Evolutionary conservation across 2,888 invertebrate genomes (phyloP).

Genomic region (Aethes cnicana): DNA sequence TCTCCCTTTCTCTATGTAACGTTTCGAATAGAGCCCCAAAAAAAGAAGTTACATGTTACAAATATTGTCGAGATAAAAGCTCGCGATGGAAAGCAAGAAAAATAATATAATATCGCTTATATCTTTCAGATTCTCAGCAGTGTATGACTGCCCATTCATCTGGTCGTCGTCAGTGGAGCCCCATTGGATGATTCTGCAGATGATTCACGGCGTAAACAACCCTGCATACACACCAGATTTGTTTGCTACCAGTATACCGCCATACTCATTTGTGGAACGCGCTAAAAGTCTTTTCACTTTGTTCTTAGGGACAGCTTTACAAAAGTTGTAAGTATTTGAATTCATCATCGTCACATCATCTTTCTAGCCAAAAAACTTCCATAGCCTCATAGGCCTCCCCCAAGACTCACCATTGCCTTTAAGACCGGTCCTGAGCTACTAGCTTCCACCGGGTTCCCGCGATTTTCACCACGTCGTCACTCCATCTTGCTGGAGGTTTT

Average conservation of each 20-base stretch:
- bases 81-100: not conserved
- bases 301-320: slow-evolving; percentile 28
- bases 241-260: slow-evolving; percentile 27
- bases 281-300: slow-evolving; percentile 38
- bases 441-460: too few species aligned
- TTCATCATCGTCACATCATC: too few species aligned
- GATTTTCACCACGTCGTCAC: too few species aligned
- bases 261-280: slow-evolving; percentile 36
- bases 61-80: not conserved
- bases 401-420: too few species aligned
- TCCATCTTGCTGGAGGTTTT: too few species aligned
- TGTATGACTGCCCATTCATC: slow-evolving; percentile 52
- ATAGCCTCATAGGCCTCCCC: too few species aligned
- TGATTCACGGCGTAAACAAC: slow-evolving; percentile 44
- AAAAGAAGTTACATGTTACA: not conserved
- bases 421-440: too few species aligned
- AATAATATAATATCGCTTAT: not conserved
- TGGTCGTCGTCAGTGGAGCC: slow-evolving; percentile 51
- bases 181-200: slow-evolving; percentile 40
- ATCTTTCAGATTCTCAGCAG: slow-evolving; percentile 44
- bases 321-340: slow-evolving; percentile 11
- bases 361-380: too few species aligned
- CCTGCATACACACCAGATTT: slow-evolving; percentile 40
- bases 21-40: too few species aligned
- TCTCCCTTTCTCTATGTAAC: too few species aligned